Conservation (phyloP, 92 coral and sea anemone genomes). For the Epizoanthus rinbou region DNA sequence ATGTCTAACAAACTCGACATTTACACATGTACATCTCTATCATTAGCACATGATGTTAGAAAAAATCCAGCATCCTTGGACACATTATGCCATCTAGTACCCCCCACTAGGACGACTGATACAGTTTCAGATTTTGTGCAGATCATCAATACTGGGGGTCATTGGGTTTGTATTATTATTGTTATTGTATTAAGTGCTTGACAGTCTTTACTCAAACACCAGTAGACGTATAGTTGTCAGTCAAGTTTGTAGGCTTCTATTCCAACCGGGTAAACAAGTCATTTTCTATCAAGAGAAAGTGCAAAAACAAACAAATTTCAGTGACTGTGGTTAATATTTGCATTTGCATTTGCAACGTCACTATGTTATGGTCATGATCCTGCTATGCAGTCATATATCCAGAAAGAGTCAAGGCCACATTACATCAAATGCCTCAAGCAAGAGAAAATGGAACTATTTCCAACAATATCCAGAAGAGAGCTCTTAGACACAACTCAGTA, state of each 20-base stretch:
- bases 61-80: no score
- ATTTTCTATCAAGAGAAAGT: no score
- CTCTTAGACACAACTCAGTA: conserved; percentile 38
- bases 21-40: no score
- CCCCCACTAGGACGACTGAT: no score
- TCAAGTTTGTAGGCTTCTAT: conserved; percentile 33
- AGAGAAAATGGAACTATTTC: conserved; percentile 44
- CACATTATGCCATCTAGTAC: no score
- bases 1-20: no score
- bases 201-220: conserved; percentile 43
- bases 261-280: background rate
- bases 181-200: conserved; percentile 34
- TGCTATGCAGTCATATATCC: conserved; percentile 11
- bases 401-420: conserved; percentile 19
- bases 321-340: no score
- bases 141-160: conserved; percentile 39
- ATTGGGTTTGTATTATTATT: no score
- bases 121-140: background rate
- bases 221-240: conserved; percentile 35
- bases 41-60: no score
- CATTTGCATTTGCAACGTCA: no score
- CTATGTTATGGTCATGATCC: conserved; percentile 19
- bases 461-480: conserved; percentile 46
- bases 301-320: no score
- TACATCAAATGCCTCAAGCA: conserved; percentile 38